Evolutionary conservation across 2,113 vertebrate species (phyloP), one percentile per base, ranked within the genome.

Genomic region (Prinia subflava): DNA sequence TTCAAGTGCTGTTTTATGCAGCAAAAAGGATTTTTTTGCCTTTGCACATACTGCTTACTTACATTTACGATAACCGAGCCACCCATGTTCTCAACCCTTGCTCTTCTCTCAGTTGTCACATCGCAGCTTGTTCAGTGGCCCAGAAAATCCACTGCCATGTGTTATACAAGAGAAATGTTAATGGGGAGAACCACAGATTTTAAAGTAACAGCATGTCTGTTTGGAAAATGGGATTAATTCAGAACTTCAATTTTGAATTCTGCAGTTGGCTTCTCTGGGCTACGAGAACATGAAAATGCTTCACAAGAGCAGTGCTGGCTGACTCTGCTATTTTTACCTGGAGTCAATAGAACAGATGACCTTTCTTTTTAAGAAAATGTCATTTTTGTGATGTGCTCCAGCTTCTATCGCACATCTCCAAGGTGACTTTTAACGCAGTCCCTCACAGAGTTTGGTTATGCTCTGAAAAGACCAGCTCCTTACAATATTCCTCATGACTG

Each of bases 311-410:
- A 93, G 47, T 74, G 80, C 94, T 96, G 57, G 88, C 96, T 53
- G 65, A 68, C 17, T 94, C 59, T 96, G 76, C 92, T 97, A 95
- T 98, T 98, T 98, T 97, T 95, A 96, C 88, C 65, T 87, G 90
- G 60, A 94, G n/a, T 80, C 90, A 94, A 78, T n/a, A 92, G 81
- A 96, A 95, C 65, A 78, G 33, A 79, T 76, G 67, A 89, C 84
- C 89, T 92, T 93, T 91, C 57, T 86, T 96, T 95, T 83, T 59
- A 84, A 97, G 94, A 64, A 96, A 97, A 95, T 97, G 88, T 83
- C 91, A 95, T 96, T 91, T 96, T 22, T 27, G 78, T 94, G 88
- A 92, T 94, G 56, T 92, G 83, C 82, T 87, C 27, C 70, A 77
- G 80, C 81, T 90, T 42, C 65, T 67, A 33, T 75, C 1, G 2